Conservation (phyloP, 2,888 invertebrate species). For the Lacanobia oleracea region DNA sequence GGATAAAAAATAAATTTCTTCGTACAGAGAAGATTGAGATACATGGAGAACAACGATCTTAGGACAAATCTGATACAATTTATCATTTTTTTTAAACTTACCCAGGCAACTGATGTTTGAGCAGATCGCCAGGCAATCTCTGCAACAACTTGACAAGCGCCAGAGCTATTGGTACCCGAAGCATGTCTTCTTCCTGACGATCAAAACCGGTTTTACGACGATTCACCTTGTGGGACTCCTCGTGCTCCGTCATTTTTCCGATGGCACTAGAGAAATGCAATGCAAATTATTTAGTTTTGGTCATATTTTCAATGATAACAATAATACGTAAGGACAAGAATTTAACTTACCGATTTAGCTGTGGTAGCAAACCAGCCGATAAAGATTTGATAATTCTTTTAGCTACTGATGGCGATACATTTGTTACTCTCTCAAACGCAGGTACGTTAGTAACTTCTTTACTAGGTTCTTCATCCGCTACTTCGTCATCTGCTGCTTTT, state of each 20-base stretch:
- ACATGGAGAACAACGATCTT: neutral
- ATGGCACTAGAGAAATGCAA: slow-evolving; percentile 76
- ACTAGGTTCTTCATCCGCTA: slow-evolving; percentile 74
- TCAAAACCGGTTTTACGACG: slow-evolving; percentile 92
- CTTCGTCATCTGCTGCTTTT: slow-evolving; percentile 83
- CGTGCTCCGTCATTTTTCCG: slow-evolving; percentile 92
- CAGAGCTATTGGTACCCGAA: slow-evolving; percentile 97
- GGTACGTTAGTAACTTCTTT: slow-evolving; percentile 78
- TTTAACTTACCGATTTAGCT: slow-evolving; percentile 92
- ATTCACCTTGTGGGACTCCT: slow-evolving; percentile 94
- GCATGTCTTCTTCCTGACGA: slow-evolving; percentile 97
- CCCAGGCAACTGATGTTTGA: slow-evolving; percentile 95
- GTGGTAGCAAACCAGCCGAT: slow-evolving; percentile 94
- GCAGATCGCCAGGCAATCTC: slow-evolving; percentile 94
- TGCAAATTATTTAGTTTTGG: neutral
- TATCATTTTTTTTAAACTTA: slow-evolving; percentile 77
- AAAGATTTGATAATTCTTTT: slow-evolving; percentile 94
- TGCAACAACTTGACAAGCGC: slow-evolving; percentile 98
- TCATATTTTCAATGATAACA: neutral
- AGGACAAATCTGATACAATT: neutral
- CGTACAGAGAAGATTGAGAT: neutral
- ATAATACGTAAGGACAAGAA: neutral
- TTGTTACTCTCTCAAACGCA: slow-evolving; percentile 86
- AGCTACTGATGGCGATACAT: slow-evolving; percentile 93
- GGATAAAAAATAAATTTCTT: no score